A percentile compares a stretch with the other conserved stretches of the same genome.
Conservation (phyloP, 2,113 vertebrate genomes). For the Peromyscus maniculatus region DNA sequence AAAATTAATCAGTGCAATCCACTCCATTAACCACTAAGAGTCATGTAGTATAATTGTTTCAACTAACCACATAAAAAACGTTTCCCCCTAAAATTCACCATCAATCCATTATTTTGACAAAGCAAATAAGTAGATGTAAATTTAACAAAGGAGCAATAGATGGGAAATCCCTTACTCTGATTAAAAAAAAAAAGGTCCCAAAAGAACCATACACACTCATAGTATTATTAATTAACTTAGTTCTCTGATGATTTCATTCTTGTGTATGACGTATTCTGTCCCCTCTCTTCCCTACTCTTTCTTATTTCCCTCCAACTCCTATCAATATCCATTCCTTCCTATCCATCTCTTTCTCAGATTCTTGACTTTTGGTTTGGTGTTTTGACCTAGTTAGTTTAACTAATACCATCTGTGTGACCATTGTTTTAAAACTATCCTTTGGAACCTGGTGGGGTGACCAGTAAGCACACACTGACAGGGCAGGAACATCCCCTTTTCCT, state of each 20-base stretch:
- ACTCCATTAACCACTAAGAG: neutral
- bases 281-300: neutral
- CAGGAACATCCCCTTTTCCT: neutral
- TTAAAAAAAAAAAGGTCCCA: neutral
- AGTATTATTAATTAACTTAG: neutral
- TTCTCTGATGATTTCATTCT: neutral
- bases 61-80: neutral
- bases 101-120: slow-evolving; percentile 31
- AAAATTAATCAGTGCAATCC: slow-evolving; percentile 26
- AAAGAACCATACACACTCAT: neutral
- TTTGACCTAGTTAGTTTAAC: neutral
- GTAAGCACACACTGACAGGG: neutral
- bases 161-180: slow-evolving; percentile 3
- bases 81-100: neutral
- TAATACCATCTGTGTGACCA: neutral
- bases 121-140: slow-evolving; percentile 11
- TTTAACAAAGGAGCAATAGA: neutral
- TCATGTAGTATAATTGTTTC: neutral
- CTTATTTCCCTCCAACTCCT: neutral
- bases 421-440: neutral
- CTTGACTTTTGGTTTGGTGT: neutral
- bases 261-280: neutral
- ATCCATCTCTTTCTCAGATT: neutral
- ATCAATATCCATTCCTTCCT: neutral
- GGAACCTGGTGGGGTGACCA: neutral